Evolutionary conservation across 2,888 invertebrate species (phyloP).

Genomic region (Agrotis exclamationis): DNA sequence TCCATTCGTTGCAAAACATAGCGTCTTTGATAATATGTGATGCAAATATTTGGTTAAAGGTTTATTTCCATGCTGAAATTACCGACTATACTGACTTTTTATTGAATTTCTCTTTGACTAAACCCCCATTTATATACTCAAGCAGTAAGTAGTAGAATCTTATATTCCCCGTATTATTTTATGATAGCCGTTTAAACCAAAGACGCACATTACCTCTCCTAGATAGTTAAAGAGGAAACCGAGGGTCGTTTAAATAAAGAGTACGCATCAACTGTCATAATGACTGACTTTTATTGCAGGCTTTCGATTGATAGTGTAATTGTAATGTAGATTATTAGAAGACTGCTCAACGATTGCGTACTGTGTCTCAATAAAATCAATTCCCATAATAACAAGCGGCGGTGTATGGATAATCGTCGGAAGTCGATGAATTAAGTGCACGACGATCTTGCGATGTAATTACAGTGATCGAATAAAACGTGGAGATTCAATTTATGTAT

Average conservation of each 20-base stretch:
- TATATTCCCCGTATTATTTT: constrained; percentile 40
- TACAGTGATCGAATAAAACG: constrained; percentile 82
- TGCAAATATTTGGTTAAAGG: constrained; percentile 3
- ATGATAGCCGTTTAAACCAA: constrained; percentile 32
- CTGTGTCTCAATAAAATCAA: constrained; percentile 80
- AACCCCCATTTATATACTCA: constrained; percentile 13
- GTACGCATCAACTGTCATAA: constrained; percentile 59
- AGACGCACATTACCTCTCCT: constrained; percentile 20
- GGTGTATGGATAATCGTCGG: constrained; percentile 79
- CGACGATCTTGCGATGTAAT: constrained; percentile 78
- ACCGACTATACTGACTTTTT: not conserved
- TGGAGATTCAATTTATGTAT: constrained; percentile 85
- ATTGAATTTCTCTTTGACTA: constrained; percentile 16
- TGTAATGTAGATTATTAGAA: constrained; percentile 68
- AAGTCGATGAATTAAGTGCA: constrained; percentile 81
- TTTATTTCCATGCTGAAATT: constrained; percentile 3
- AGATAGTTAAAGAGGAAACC: constrained; percentile 36
- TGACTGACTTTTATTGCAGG: constrained; percentile 60
- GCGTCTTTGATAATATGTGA: constrained; percentile 5
- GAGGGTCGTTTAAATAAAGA: constrained; percentile 57
- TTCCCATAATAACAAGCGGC: constrained; percentile 78
- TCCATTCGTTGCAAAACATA: constrained; percentile 17
- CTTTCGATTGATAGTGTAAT: constrained; percentile 69
- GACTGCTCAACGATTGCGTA: constrained; percentile 68
- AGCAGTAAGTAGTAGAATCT: constrained; percentile 20